Base-by-base conservation (phyloP, 1,140 invertebrate genomes). In the Papilio machaon region DNA sequence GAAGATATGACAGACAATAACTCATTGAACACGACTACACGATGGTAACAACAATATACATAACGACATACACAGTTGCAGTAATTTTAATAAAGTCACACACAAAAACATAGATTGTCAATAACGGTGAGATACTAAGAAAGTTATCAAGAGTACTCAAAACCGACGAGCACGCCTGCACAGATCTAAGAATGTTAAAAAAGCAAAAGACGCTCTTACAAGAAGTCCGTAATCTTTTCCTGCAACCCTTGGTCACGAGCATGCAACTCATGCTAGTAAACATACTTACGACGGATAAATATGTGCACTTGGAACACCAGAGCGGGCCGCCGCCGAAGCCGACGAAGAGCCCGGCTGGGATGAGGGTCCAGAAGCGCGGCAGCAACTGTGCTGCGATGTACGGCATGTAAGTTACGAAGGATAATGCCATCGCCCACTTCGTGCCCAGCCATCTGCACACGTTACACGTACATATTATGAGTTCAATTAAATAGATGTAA, bases 301-400 rank as follows among this genome's bases (percentile, higher is more conserved):
- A 99, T n/a, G 97, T 97, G 87, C 97, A 98, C 90, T 98, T 98
- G 0, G 98, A 97, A 80, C 97, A 97, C 98, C 98, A 98, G 17
- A 98, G 94, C 1, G 98, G 98, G 0, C 98, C 97, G 0, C 97
- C 98, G 0, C 97, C 98, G 1, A 99, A 94, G 1, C 98, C 98
- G 0, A 98, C 96, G 82, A 96, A 94, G 17, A 98, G 90, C 0
- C 97, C 98, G 0, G 97, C 97, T 0, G 98, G 98, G 73, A 99
- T 97, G 89, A 99, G 96, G 0, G 98, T 98, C 88, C 96, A 97
- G 94, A 97, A 98, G 79, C 93, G 95, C 0, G 98, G 97, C 87
- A 97, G 97, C 89, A 98, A 97, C 91, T 99, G 98, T 0, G 97
- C 96, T 0, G 95, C 96, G 86, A 98, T 98, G 91, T 98, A 99